A percentile compares a stretch with the other conserved stretches of the same genome.
Evolutionary conservation across 2,888 invertebrate genomes (phyloP).

Genomic region (Eurytoma californica): DNA sequence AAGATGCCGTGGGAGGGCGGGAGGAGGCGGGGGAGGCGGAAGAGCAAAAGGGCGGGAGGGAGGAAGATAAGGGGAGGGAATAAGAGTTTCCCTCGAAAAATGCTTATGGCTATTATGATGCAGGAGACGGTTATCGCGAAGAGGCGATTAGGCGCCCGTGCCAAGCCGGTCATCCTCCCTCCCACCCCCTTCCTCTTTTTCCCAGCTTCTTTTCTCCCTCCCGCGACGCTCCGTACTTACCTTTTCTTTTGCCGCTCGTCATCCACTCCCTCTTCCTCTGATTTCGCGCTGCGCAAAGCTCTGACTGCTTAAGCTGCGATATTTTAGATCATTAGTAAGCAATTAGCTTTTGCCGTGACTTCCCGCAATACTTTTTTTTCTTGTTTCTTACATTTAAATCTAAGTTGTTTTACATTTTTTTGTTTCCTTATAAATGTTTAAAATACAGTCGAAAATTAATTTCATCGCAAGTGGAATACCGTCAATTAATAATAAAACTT

Average conservation of each 20-base stretch:
- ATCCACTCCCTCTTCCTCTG: background rate
- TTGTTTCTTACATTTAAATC: too few relatives aligned
- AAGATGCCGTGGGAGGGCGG: background rate
- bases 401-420: too few relatives aligned
- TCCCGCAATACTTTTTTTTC: too few relatives aligned
- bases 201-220: conserved; percentile 25
- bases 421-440: too few relatives aligned
- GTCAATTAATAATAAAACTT: too few relatives aligned
- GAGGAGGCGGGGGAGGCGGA: background rate
- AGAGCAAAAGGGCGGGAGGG: background rate
- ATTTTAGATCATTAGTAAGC: background rate
- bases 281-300: background rate
- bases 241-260: conserved; percentile 3
- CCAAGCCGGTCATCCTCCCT: conserved; percentile 41
- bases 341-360: background rate
- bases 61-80: conserved; percentile 27
- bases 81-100: conserved; percentile 44
- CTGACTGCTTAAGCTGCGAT: background rate
- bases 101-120: conserved; percentile 52
- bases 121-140: conserved; percentile 38
- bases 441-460: too few relatives aligned
- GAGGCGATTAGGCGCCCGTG: conserved; percentile 47
- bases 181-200: conserved; percentile 3
- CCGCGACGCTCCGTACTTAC: conserved; percentile 23
- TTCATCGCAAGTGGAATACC: too few relatives aligned